A percentile compares a stretch with the other conserved stretches of the same genome.
Conservation (phyloP, 2,888 invertebrate species). For the Drosophila incognita region DNA sequence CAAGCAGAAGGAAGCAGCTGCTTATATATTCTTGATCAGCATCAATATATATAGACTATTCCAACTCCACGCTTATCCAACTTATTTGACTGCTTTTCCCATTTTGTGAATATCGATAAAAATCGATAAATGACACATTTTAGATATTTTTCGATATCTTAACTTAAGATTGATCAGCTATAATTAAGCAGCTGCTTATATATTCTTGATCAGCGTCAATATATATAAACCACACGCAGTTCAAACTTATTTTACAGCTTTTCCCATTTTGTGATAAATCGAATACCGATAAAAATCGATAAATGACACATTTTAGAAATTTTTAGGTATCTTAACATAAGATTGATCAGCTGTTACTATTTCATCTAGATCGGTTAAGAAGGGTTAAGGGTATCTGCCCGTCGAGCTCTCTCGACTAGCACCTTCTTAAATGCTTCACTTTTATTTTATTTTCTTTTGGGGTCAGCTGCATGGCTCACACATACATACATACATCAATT, state of each 20-base stretch:
- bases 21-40: not conserved
- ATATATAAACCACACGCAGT: no score
- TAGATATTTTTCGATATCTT: not conserved
- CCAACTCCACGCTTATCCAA: no score
- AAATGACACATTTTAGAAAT: no score
- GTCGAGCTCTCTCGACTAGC: not conserved
- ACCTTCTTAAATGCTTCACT: not conserved
- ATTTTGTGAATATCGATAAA: not conserved
- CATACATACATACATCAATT: slow-evolving; percentile 15
- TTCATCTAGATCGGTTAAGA: no score
- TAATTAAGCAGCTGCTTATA: no score
- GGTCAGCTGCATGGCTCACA: slow-evolving; percentile 23
- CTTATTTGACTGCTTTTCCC: no score
- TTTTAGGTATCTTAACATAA: no score
- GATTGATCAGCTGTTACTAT: not conserved
- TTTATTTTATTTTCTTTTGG: not conserved
- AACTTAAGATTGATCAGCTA: not conserved
- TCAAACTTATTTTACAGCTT: no score
- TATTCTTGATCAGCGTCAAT: no score
- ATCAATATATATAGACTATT: no score
- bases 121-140: not conserved
- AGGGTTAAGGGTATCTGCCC: not conserved
- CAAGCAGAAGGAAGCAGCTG: not conserved
- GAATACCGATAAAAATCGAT: no score
- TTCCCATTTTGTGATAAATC: no score